A percentile compares a stretch with the other conserved stretches of the same genome.
Evolutionary conservation across 2,888 invertebrate genomes (phyloP).

Genomic region (Orthosia cruda): DNA sequence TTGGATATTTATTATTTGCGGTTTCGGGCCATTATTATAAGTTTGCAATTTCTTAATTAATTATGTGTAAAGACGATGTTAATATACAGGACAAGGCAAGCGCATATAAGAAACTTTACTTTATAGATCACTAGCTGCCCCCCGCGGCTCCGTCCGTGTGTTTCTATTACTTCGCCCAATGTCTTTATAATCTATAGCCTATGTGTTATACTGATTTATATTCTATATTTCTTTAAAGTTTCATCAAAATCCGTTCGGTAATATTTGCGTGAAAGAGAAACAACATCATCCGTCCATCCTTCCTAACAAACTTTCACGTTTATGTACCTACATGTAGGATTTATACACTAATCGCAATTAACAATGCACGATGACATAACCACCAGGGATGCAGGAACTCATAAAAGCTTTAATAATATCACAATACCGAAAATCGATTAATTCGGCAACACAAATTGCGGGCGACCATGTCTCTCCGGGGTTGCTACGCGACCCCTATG

Average conservation of each 20-base stretch:
- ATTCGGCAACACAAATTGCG: slow-evolving; percentile 58
- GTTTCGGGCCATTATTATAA: slow-evolving; percentile 18
- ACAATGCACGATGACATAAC: not conserved
- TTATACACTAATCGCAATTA: not conserved
- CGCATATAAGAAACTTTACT: slow-evolving; percentile 9
- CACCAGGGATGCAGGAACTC: slow-evolving; percentile 26
- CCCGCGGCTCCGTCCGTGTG: too few relatives aligned
- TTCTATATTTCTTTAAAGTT: too few relatives aligned
- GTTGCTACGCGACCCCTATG: slow-evolving; percentile 66
- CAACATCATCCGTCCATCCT: too few relatives aligned
- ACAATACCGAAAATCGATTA: slow-evolving; percentile 62
- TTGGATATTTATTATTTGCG: not conserved
- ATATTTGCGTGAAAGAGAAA: too few relatives aligned
- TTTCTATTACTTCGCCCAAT: too few relatives aligned
- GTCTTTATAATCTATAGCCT: too few relatives aligned
- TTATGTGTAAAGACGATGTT: not conserved
- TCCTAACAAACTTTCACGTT: too few relatives aligned
- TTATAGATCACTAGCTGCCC: not conserved
- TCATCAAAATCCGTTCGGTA: too few relatives aligned
- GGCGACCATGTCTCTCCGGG: slow-evolving; percentile 52
- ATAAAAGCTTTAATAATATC: slow-evolving; percentile 54
- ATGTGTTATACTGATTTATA: too few relatives aligned
- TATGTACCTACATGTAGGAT: too few relatives aligned
- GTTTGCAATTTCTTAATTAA: slow-evolving; percentile 21
- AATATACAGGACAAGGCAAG: slow-evolving; percentile 13